A percentile compares a stretch with the other conserved stretches of the same genome.
Conservation (phyloP, 2,797 vertebrate genomes). For the Acipenser transmontanus region DNA sequence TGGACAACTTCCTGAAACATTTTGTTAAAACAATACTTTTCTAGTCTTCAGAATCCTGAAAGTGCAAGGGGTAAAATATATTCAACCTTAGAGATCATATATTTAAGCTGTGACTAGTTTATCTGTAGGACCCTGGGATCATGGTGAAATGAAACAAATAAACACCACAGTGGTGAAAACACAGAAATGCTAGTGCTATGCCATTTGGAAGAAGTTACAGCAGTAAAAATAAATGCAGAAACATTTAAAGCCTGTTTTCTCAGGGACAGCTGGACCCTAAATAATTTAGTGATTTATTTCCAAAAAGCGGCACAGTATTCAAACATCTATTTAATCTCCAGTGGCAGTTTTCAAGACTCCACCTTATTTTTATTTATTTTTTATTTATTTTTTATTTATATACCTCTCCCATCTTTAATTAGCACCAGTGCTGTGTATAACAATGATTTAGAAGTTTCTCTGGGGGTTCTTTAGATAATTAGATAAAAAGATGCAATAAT, state of each 20-base stretch:
- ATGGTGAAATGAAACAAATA: not conserved
- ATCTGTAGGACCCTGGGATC: not conserved
- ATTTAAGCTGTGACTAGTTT: not conserved
- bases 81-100: not conserved
- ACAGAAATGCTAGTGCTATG: too few species aligned
- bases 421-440: too few species aligned
- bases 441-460: too few species aligned
- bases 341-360: constrained; percentile 6
- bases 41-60: constrained; percentile 20
- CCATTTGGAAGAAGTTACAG: too few species aligned
- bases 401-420: too few species aligned
- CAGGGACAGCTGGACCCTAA: constrained; percentile 31
- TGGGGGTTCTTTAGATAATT: too few species aligned
- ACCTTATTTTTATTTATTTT: not conserved
- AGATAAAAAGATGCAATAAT: too few species aligned
- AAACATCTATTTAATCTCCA: constrained; percentile 48
- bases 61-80: constrained; percentile 27
- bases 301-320: constrained; percentile 49
- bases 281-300: constrained; percentile 57
- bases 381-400: too few species aligned
- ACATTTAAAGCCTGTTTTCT: too few species aligned
- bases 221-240: too few species aligned
- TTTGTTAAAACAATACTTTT: constrained; percentile 23
- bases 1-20: not conserved
- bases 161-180: too few species aligned